phyloP scores from a whole-genome alignment of 2,797 vertebrate species.

The Micropoecilia bifurca region DNA sequence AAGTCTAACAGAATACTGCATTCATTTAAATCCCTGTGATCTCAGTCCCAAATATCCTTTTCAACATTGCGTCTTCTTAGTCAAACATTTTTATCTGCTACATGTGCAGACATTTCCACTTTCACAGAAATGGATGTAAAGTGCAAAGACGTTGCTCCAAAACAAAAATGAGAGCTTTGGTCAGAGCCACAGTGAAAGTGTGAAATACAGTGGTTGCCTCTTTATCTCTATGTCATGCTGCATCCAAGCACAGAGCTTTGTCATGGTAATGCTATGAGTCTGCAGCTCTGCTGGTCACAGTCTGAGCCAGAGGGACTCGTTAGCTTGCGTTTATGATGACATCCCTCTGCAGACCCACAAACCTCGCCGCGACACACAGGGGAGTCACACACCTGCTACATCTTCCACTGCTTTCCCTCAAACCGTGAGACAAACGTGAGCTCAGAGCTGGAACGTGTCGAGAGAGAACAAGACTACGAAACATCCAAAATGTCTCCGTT shows the following conservation, averaged over 20 bases:
- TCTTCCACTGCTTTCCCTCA: slow-evolving; percentile 27
- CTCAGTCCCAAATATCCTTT: neutral
- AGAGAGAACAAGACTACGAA: slow-evolving; percentile 7
- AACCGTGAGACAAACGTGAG: slow-evolving; percentile 15
- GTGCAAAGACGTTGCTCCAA: slow-evolving; percentile 32
- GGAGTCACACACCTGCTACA: slow-evolving; percentile 69
- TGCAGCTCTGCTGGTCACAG: slow-evolving; percentile 70
- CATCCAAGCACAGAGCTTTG: slow-evolving; percentile 69
- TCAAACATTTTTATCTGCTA: slow-evolving; percentile 11
- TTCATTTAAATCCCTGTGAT: neutral
- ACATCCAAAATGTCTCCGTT: neutral
- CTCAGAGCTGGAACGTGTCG: slow-evolving; percentile 18
- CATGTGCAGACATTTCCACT: slow-evolving; percentile 16
- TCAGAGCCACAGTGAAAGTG: slow-evolving; percentile 37
- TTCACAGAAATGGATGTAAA: slow-evolving; percentile 25
- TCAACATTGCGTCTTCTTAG: neutral
- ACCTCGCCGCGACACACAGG: slow-evolving; percentile 57
- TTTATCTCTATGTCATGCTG: slow-evolving; percentile 63
- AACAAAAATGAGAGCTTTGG: slow-evolving; percentile 23
- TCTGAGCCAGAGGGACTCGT: slow-evolving; percentile 75
- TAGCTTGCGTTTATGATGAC: slow-evolving; percentile 69
- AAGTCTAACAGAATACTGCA: neutral
- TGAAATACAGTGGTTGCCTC: slow-evolving; percentile 46
- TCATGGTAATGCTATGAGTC: slow-evolving; percentile 75
- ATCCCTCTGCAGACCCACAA: slow-evolving; percentile 44